Conservation (phyloP, 1,140 invertebrate species). For the Ctenoplectra terminalis region DNA sequence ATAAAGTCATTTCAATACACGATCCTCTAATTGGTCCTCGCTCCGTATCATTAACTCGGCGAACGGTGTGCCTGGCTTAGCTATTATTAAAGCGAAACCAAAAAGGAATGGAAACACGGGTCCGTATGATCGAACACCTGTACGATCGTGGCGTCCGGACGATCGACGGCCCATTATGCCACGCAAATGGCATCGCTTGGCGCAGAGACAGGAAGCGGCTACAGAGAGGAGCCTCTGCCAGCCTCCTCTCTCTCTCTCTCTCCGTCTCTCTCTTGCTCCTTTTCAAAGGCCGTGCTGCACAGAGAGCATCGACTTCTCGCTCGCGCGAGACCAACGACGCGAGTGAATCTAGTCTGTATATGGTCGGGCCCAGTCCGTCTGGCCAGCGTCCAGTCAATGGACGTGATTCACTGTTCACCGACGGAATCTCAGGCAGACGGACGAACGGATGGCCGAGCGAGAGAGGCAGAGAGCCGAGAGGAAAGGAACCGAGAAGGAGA, state of each 20-base stretch:
- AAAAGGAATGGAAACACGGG: slow-evolving; percentile 5
- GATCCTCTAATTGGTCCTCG: slow-evolving; percentile 9
- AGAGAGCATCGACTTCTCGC: slow-evolving; percentile 40
- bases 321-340: slow-evolving; percentile 55
- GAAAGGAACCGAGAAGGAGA: slow-evolving; percentile 19
- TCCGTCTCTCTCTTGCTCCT: not conserved
- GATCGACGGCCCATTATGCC: slow-evolving; percentile 47
- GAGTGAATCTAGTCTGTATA: slow-evolving; percentile 79
- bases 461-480: slow-evolving; percentile 39
- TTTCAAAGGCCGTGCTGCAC: not conserved
- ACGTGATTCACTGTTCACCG: slow-evolving; percentile 74
- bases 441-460: slow-evolving; percentile 42
- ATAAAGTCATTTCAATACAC: slow-evolving; percentile 25
- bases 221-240: not conserved
- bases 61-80: not conserved
- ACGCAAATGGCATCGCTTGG: slow-evolving; percentile 41
- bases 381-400: slow-evolving; percentile 74
- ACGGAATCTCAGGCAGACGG: slow-evolving; percentile 50
- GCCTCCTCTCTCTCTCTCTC: not conserved
- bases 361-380: slow-evolving; percentile 74
- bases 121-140: slow-evolving; percentile 43
- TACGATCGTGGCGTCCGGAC: no score
- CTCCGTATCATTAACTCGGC: slow-evolving; percentile 5
- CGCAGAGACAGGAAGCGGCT: slow-evolving; percentile 42
- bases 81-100: slow-evolving; percentile 25